Percentiles rank a stretch among this genome's conserved stretches.
Conservation (phyloP, 2,113 vertebrate genomes). For the Catharus fuscescens region DNA sequence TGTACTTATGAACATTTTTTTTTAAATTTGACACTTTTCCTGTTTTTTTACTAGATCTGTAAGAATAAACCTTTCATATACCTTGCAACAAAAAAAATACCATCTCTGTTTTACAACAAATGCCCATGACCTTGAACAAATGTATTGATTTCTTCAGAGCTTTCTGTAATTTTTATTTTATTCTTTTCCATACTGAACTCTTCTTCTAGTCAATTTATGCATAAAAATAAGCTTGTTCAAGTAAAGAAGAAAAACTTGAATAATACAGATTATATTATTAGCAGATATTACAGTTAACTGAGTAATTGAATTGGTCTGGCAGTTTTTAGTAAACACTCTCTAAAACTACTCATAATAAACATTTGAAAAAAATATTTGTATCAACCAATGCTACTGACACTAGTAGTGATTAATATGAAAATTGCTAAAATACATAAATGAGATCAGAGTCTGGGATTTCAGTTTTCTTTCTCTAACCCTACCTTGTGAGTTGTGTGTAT, state of each 20-base stretch:
- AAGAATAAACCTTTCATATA: neutral
- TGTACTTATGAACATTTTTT: neutral
- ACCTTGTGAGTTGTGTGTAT: neutral
- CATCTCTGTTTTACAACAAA: neutral
- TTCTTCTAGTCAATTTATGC: neutral
- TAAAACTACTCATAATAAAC: neutral
- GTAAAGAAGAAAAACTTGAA: neutral
- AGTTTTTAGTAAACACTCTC: neutral
- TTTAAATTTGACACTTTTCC: neutral
- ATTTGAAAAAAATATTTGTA: neutral
- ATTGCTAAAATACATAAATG: neutral
- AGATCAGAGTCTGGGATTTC: neutral
- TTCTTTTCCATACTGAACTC: neutral
- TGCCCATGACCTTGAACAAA: neutral
- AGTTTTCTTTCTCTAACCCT: fast-evolving
- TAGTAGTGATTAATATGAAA: neutral
- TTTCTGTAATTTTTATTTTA: neutral
- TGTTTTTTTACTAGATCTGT: neutral
- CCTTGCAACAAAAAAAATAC: neutral
- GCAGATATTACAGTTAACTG: neutral
- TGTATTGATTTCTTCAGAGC: neutral
- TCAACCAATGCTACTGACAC: neutral
- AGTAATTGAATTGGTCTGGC: neutral
- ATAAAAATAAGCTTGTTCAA: neutral
- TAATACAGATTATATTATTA: neutral